Base-by-base conservation (phyloP, 2,888 invertebrate genomes). In the Scaptodrosophila latifasciaeformis region DNA sequence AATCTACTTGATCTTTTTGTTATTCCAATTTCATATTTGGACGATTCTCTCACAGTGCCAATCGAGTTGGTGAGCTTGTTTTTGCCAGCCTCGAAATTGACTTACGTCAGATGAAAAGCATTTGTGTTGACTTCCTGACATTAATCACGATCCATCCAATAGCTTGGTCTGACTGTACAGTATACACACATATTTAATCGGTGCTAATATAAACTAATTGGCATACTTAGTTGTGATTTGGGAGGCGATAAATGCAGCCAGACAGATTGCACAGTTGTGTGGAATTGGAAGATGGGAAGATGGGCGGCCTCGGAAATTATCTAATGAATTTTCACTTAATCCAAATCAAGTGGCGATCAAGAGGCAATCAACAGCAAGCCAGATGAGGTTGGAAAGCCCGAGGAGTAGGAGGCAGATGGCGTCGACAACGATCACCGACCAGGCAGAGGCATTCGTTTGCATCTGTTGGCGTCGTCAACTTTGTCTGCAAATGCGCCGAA, bases 261-360 rank as follows among this genome's bases (percentile, higher is more conserved):
- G 42, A 34, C n/a, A n/a, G n/a, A n/a, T n/a, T n/a, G n/a, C n/a
- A n/a, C n/a, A n/a, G 43, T 35, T 51, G 49, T 47, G 39, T 49
- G 45, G 24, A 7, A 24, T 24, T 3, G 24, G 24, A 3, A 3
- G 24, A 7, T 7, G 24, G 3, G 24, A 5, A 24, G 24, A 24
- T 24, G 24, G 24, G 24, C 24, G 3, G 24, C 24, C 59, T 48
- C 48, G 53, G 50, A 71, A 76, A 78, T 76, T 66, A 76, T 79
- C 76, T 76, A 76, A 76, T 79, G 76, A 76, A 70, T 79, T 76
- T 76, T 70, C 70, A 65, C 65, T 75, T 80, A 79, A 81, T 82
- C 75, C 77, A 72, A 78, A 79, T 77, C 77, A 79, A 80, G 68
- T 63, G 69, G 56, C 64, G 78, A 78, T 79, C 81, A 72, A 59